Percentiles rank a stretch among this genome's conserved stretches.
phyloP scores from a whole-genome alignment of 2,113 vertebrate genomes.

The Pterocles gutturalis region DNA sequence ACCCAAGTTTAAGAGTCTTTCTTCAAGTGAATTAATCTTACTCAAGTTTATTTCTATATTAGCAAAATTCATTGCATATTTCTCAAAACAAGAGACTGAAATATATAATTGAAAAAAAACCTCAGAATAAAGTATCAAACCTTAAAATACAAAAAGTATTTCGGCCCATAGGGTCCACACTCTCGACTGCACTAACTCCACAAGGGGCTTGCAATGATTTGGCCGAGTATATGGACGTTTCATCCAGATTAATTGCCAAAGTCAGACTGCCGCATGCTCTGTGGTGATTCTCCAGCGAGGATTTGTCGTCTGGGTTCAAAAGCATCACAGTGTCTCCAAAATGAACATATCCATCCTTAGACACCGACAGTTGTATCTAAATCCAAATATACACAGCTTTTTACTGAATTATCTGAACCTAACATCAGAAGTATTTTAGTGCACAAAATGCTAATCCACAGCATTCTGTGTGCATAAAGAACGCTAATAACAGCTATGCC shows the following conservation, averaged over 20 bases:
- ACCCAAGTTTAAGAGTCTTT: background rate
- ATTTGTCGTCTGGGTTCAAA: conserved; percentile 67
- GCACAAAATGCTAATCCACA: background rate
- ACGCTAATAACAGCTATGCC: background rate
- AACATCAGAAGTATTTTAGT: background rate
- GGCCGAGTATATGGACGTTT: background rate
- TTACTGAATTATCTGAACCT: background rate
- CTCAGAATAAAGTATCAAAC: conserved; percentile 53
- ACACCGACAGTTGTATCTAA: conserved; percentile 82
- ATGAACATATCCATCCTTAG: conserved; percentile 81
- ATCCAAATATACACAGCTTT: background rate
- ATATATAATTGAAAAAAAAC: background rate
- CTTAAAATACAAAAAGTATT: conserved; percentile 85
- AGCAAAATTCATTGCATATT: background rate
- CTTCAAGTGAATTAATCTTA: background rate
- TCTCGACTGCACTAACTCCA: conserved; percentile 73
- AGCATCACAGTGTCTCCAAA: conserved; percentile 89
- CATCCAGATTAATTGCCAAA: conserved; percentile 79
- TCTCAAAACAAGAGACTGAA: background rate
- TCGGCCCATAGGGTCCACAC: conserved; percentile 64
- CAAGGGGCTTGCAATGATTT: conserved; percentile 64
- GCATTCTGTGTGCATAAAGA: background rate
- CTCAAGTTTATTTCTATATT: background rate
- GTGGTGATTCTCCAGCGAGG: background rate
- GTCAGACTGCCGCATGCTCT: conserved; percentile 2